Conservation (phyloP, 2,888 invertebrate species). For the Chrysolina americana region DNA sequence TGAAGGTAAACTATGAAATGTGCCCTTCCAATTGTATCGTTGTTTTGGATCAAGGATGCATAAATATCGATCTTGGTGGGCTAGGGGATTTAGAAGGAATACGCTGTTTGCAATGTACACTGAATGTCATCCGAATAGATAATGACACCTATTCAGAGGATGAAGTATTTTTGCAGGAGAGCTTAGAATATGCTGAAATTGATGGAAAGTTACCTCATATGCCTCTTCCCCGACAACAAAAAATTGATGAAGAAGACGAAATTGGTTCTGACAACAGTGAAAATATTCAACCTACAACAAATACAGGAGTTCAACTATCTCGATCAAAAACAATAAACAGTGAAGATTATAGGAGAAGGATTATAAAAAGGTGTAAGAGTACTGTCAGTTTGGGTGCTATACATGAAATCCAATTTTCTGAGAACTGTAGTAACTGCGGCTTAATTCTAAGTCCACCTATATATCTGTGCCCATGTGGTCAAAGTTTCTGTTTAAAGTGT, state of each 20-base stretch:
- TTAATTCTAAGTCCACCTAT: conserved; percentile 57
- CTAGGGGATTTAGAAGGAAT: conserved; percentile 41
- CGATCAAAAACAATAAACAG: conserved; percentile 52
- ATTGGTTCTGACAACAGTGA: not conserved
- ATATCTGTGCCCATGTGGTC: conserved; percentile 55
- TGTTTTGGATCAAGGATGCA: conserved; percentile 36
- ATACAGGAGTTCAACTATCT: conserved; percentile 32
- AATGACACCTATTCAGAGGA: conserved; percentile 34
- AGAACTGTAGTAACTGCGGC: conserved; percentile 55
- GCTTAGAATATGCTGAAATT: not conserved
- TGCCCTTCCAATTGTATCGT: conserved; percentile 40
- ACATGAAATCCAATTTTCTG: conserved; percentile 49
- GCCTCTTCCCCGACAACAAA: conserved; percentile 37
- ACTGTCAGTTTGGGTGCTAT: conserved; percentile 52
- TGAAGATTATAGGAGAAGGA: conserved; percentile 46
- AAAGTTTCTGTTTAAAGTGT: conserved; percentile 58
- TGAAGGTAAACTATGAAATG: conserved; percentile 35
- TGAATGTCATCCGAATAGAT: conserved; percentile 37
- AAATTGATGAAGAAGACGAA: conserved; percentile 26
- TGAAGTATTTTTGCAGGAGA: conserved; percentile 27
- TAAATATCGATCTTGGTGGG: conserved; percentile 44
- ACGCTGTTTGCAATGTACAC: conserved; percentile 46
- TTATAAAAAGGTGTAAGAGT: conserved; percentile 48
- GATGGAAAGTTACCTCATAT: conserved; percentile 30
- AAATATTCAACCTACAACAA: not conserved